Evolutionary conservation across 2,888 invertebrate genomes (phyloP).

Genomic region (Malachius bipustulatus): DNA sequence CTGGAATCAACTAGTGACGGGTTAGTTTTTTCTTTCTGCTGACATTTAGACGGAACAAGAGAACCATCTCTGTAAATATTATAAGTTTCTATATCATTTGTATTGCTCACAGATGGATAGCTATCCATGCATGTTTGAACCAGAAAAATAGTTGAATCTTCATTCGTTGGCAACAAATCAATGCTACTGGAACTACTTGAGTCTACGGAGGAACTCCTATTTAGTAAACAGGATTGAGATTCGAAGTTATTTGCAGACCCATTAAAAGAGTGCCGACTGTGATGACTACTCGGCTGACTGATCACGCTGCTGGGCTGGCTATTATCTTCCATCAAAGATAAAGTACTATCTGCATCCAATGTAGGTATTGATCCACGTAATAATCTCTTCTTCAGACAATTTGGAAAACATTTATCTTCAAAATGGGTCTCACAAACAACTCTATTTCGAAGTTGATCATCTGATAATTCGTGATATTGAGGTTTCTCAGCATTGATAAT

Average conservation of each 20-base stretch:
- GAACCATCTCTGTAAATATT: slow-evolving; percentile 31
- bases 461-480: slow-evolving; percentile 42
- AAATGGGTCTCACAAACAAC: slow-evolving; percentile 50
- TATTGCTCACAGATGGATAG: too few species aligned
- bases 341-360: slow-evolving; percentile 32
- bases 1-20: slow-evolving; percentile 4
- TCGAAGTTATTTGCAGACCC: too few species aligned
- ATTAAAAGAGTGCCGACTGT: slow-evolving; percentile 14
- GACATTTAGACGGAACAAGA: slow-evolving; percentile 23
- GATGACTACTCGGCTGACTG: slow-evolving; percentile 8
- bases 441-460: slow-evolving; percentile 48
- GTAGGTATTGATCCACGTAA: slow-evolving; percentile 45
- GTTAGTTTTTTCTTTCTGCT: slow-evolving; percentile 9
- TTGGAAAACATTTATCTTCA: slow-evolving; percentile 39
- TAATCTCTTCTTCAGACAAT: slow-evolving; percentile 44
- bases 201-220: too few species aligned
- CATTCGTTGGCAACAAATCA: slow-evolving; percentile 29
- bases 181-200: too few species aligned
- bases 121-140: slow-evolving; percentile 24
- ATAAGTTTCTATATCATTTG: slow-evolving; percentile 25
- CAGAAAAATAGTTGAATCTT: slow-evolving; percentile 31
- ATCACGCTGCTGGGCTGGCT: slow-evolving; percentile 4
- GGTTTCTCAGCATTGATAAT: slow-evolving; percentile 42
- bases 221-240: too few species aligned
- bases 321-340: slow-evolving; percentile 14